Evolutionary conservation across 2,888 invertebrate genomes (phyloP).

Genomic region (Cylindroiulus punctatus): DNA sequence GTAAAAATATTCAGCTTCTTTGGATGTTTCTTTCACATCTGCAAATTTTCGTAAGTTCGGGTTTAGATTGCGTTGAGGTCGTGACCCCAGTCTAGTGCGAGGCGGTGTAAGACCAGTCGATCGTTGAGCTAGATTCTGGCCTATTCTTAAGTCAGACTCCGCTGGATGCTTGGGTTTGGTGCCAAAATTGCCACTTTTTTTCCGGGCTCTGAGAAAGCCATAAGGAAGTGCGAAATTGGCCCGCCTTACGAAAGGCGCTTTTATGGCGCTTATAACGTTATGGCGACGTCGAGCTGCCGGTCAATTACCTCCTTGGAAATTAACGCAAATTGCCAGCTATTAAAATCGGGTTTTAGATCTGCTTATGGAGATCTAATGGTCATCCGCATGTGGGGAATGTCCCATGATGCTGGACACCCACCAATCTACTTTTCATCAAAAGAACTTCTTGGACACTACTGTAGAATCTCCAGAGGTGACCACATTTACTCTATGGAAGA

Average conservation of each 20-base stretch:
- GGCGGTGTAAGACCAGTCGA: background rate
- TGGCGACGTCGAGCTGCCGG: slow-evolving; percentile 2
- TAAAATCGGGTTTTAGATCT: background rate
- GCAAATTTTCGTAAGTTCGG: too few relatives aligned
- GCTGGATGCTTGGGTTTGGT: background rate
- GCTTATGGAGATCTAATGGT: too few relatives aligned
- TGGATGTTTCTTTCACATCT: too few relatives aligned
- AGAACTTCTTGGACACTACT: too few relatives aligned
- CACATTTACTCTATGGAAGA: too few relatives aligned
- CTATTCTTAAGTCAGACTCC: background rate
- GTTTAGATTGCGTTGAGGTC: too few relatives aligned
- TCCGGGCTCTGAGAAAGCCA: background rate
- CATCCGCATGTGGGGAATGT: too few relatives aligned
- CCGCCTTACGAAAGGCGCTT: background rate
- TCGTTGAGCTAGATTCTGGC: slow-evolving; percentile 17
- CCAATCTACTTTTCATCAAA: too few relatives aligned
- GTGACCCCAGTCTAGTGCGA: background rate
- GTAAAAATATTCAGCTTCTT: too few relatives aligned
- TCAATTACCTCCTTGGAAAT: slow-evolving; percentile 25
- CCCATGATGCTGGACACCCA: too few relatives aligned
- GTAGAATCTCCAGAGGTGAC: too few relatives aligned
- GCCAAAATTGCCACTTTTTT: background rate
- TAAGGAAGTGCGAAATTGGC: slow-evolving; percentile 24
- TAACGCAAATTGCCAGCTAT: slow-evolving; percentile 8
- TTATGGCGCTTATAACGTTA: slow-evolving; percentile 21